A percentile compares a stretch with the other conserved stretches of the same genome.
phyloP scores from a whole-genome alignment of 2,113 vertebrate species.

The Platichthys flesus region DNA sequence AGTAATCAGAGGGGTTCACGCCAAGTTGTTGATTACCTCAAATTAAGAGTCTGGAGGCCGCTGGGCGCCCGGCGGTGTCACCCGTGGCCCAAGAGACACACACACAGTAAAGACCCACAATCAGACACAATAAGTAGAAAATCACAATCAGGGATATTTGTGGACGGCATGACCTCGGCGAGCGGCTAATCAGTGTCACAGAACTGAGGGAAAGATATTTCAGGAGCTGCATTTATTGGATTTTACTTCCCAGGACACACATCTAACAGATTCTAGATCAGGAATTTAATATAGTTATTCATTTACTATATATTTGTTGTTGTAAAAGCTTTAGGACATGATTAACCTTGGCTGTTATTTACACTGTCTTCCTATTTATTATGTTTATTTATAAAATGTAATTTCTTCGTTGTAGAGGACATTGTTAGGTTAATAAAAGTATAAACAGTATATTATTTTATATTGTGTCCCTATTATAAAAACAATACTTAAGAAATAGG shows the following conservation, averaged over 20 bases:
- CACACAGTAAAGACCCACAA: slow-evolving; percentile 32
- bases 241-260: neutral
- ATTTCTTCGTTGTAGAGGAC: no score
- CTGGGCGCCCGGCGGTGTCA: slow-evolving; percentile 40
- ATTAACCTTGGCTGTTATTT: no score
- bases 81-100: slow-evolving; percentile 5
- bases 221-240: neutral
- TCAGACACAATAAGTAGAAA: slow-evolving; percentile 34
- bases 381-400: no score
- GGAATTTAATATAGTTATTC: no score
- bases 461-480: no score
- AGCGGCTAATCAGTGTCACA: slow-evolving; percentile 48
- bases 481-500: no score
- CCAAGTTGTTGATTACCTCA: slow-evolving; percentile 76
- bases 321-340: no score
- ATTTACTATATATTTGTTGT: no score
- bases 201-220: neutral
- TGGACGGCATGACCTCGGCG: slow-evolving; percentile 46
- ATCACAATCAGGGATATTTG: slow-evolving; percentile 72
- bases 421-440: no score
- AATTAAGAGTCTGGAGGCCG: slow-evolving; percentile 63
- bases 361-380: no score
- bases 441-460: no score
- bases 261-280: no score
- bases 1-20: slow-evolving; percentile 65